These are phyloP conservation scores for Heliconius ethilla DNA, from an alignment of 2,888 invertebrate species.

Conservation along the genomic window DNA sequence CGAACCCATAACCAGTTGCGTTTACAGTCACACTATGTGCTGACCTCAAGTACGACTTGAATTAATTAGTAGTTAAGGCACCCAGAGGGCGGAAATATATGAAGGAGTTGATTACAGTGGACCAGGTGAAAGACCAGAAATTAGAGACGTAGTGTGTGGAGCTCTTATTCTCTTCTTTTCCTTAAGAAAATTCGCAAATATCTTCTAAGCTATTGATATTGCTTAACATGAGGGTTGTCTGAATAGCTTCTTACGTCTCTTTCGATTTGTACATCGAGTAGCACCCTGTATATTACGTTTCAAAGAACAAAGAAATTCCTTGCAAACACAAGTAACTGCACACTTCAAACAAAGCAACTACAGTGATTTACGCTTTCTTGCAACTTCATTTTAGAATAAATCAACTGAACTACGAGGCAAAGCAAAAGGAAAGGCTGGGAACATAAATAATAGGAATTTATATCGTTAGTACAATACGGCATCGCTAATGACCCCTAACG, in stretches of 20 bases:
- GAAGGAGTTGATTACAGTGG: too few species aligned
- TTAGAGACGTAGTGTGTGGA: too few species aligned
- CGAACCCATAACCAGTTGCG: too few species aligned
- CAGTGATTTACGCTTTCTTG: constrained; percentile 18
- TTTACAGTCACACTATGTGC: too few species aligned
- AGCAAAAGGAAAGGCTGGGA: not conserved
- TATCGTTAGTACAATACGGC: constrained; percentile 35
- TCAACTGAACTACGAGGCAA: constrained; percentile 6
- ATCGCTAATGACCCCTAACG: constrained; percentile 32
- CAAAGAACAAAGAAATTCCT: not conserved
- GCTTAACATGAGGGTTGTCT: not conserved
- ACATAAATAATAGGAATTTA: constrained; percentile 32
- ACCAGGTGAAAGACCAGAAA: too few species aligned
- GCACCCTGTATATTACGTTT: not conserved
- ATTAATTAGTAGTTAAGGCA: too few species aligned
- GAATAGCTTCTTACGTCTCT: not conserved
- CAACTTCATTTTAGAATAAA: constrained; percentile 26
- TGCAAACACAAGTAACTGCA: not conserved
- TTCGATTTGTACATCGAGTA: too few species aligned
- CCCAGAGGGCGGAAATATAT: too few species aligned
- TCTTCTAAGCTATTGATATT: too few species aligned
- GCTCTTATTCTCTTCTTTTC: too few species aligned
- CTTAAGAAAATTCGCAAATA: too few species aligned
- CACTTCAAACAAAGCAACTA: not conserved
- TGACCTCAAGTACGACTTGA: too few species aligned